A percentile compares a stretch with the other conserved stretches of the same genome.
phyloP scores from a whole-genome alignment of 2,888 invertebrate genomes.

The Trimorus sp. region DNA sequence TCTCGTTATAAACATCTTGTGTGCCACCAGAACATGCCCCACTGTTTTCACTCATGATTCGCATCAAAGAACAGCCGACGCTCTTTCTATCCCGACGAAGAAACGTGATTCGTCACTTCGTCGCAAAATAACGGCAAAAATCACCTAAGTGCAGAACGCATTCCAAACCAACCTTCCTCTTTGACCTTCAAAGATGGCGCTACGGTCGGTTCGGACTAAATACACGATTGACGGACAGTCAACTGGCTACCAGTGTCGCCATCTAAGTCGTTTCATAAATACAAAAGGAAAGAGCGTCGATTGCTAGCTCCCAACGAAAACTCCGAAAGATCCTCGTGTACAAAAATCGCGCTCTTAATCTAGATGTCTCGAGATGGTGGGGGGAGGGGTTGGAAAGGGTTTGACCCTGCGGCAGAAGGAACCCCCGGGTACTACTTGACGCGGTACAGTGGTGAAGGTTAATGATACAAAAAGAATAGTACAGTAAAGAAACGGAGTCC shows the following conservation, averaged over 20 bases:
- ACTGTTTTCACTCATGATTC: too few relatives aligned
- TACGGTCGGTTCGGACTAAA: too few relatives aligned
- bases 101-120: too few relatives aligned
- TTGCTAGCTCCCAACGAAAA: not conserved
- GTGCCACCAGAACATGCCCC: not conserved
- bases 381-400: not conserved
- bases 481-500: conserved; percentile 16
- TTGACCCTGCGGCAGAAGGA: not conserved
- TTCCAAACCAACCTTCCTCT: too few relatives aligned
- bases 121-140: too few relatives aligned
- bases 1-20: conserved; percentile 1
- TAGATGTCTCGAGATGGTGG: not conserved
- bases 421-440: not conserved
- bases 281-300: not conserved
- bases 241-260: too few relatives aligned
- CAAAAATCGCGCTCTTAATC: conserved; percentile 17
- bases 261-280: too few relatives aligned
- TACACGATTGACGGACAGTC: too few relatives aligned
- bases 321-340: not conserved
- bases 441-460: too few relatives aligned
- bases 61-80: conserved; percentile 8
- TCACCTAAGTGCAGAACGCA: too few relatives aligned
- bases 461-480: conserved; percentile 8
- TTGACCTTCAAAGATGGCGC: too few relatives aligned
- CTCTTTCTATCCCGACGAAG: not conserved